Evolutionary conservation across 2,113 vertebrate species (phyloP).

Genomic region (Eulemur macaco): DNA sequence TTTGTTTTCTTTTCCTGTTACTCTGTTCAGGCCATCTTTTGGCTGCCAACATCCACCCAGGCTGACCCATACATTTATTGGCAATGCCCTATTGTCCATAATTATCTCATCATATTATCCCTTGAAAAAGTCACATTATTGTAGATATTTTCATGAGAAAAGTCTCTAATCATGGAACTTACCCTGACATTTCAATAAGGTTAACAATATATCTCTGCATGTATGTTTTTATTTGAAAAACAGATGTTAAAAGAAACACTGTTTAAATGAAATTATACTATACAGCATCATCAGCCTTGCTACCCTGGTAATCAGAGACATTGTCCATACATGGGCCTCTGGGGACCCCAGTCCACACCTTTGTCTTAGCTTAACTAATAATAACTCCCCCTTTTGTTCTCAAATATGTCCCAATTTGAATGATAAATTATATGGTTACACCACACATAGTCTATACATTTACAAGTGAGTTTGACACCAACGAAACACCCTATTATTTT

Average conservation of each 20-base stretch:
- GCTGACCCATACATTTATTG: neutral
- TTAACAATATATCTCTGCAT: neutral
- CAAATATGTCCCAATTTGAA: neutral
- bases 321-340: fast-evolving
- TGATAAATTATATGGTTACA: neutral
- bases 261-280: neutral
- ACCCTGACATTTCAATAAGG: neutral
- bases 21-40: neutral
- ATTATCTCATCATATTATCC: neutral
- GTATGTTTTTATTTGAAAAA: neutral
- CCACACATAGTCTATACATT: neutral
- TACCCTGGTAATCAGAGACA: neutral
- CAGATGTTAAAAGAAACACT: neutral
- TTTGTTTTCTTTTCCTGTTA: neutral
- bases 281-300: neutral
- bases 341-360: too few relatives aligned
- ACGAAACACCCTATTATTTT: neutral
- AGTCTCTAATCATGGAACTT: neutral
- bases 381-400: neutral
- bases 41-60: too few relatives aligned
- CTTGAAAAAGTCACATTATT: neutral
- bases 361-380: neutral
- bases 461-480: neutral
- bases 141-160: neutral
- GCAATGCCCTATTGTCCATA: neutral